A percentile compares a stretch with the other conserved stretches of the same genome.
Evolutionary conservation across 2,113 vertebrate species (phyloP).

Genomic region (Odocoileus hemionus): DNA sequence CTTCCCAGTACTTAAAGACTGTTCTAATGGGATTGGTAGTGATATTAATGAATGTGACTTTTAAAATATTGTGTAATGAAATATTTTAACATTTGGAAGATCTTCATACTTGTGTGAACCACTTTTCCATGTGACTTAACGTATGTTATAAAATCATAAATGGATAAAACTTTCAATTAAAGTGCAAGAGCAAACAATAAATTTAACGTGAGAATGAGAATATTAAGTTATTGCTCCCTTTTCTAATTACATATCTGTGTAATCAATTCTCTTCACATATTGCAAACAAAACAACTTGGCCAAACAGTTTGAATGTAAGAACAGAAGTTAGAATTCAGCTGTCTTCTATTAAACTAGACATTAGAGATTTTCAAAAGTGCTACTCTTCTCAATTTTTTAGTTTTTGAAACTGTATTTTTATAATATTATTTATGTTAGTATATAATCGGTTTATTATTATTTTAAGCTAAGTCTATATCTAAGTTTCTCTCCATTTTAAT

Average conservation of each 20-base stretch:
- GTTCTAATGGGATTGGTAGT: neutral
- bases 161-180: neutral
- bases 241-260: neutral
- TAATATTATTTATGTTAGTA: neutral
- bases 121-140: neutral
- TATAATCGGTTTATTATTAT: neutral
- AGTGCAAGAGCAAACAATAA: neutral
- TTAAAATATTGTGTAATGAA: neutral
- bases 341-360: neutral
- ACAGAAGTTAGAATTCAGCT: neutral
- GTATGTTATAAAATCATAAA: neutral
- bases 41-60: neutral
- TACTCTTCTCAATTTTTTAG: neutral
- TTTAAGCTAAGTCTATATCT: neutral
- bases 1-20: neutral
- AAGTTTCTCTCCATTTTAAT: neutral
- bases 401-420: slow-evolving; percentile 38
- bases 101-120: neutral
- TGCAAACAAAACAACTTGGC: neutral
- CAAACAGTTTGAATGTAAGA: neutral
- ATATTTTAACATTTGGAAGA: neutral
- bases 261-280: neutral
- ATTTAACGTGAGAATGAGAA: neutral
- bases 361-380: slow-evolving; percentile 8
- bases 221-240: neutral